Percentiles rank a stretch among this genome's conserved stretches.
Conservation (phyloP, 2,888 invertebrate genomes). For the Ochropleura leucogaster region DNA sequence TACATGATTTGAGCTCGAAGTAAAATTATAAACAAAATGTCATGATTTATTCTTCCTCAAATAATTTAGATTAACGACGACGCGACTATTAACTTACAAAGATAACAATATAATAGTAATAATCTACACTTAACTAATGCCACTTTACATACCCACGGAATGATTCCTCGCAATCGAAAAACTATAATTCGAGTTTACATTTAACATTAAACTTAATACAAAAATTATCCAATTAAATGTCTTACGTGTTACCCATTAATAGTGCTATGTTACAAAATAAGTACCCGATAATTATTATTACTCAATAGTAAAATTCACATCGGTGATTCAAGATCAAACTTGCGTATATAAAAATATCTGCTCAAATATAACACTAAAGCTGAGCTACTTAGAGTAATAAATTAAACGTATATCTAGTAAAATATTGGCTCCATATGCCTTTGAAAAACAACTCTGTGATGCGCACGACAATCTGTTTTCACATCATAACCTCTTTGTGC, state of each 20-base stretch:
- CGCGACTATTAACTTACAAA: conserved; percentile 41
- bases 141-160: conserved; percentile 57
- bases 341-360: conserved; percentile 71
- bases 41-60: background rate
- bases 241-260: conserved; percentile 46
- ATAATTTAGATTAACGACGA: conserved; percentile 42
- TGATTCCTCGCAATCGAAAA: conserved; percentile 59
- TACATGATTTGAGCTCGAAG: background rate
- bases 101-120: conserved; percentile 43
- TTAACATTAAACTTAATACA: conserved; percentile 51
- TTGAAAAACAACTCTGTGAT: conserved; percentile 67
- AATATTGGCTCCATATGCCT: conserved; percentile 65
- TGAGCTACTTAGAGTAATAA: conserved; percentile 67
- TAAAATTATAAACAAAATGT: background rate
- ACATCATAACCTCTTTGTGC: background rate
- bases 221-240: conserved; percentile 48
- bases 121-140: conserved; percentile 55
- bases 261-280: conserved; percentile 61
- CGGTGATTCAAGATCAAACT: conserved; percentile 57
- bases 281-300: conserved; percentile 54
- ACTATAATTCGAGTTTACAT: conserved; percentile 61
- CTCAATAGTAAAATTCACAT: conserved; percentile 46
- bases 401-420: conserved; percentile 58
- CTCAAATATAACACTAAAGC: conserved; percentile 68
- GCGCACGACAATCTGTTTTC: conserved; percentile 26